Evolutionary conservation across 2,113 vertebrate genomes (phyloP), one percentile per base, ranked within the genome.

Genomic region (Brachyhypopomus occidentalis): DNA sequence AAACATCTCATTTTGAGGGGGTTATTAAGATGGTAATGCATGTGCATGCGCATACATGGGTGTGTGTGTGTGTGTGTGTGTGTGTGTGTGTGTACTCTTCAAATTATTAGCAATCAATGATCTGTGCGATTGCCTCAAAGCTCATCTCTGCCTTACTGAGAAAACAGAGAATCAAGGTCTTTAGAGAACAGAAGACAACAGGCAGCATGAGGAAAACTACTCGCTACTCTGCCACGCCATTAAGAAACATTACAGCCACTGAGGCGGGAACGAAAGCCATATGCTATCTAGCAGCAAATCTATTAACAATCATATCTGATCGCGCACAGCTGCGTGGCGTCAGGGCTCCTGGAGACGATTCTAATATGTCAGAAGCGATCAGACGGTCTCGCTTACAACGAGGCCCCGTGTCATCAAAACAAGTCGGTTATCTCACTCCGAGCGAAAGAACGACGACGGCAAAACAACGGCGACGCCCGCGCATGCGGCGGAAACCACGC

Each of bases 281-380:
- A 64, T 20, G 14, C 17, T 72, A 72, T 80, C 78, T 52, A 36
- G 73, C 72, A 63, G 23, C 34, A 55, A 14, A 80, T 80, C 58
- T 80, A 73, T 74, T 64, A 80, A 80, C 27, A 34, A 73, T 64
- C 23, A 6, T 64, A 56, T 80, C 78, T 80, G 41, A n/a, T 38
- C 70, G 55, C 0, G n/a, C 27, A 6, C 1, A 3, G 16, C 8
- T 22, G 22, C 22, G 27, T 11, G 27, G 17, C 66, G 17, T 36
- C 63, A 34, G 4, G 63, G 11, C 27, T 48, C 9, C 41, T 48
- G 17, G 64, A 69, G 34, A 36, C 11, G 22, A 38, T 38, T 41
- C 34, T 23, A 69, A 34, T n/a, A 20, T 6, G 16, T 30, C 63
- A 8, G 23, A n/a, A 38, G 20, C 19, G 12, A 41, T 8, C 34